Percentiles rank a stretch among this genome's conserved stretches.
Evolutionary conservation across 2,888 invertebrate genomes (phyloP).

Genomic region (Meiosimyza platycephala): DNA sequence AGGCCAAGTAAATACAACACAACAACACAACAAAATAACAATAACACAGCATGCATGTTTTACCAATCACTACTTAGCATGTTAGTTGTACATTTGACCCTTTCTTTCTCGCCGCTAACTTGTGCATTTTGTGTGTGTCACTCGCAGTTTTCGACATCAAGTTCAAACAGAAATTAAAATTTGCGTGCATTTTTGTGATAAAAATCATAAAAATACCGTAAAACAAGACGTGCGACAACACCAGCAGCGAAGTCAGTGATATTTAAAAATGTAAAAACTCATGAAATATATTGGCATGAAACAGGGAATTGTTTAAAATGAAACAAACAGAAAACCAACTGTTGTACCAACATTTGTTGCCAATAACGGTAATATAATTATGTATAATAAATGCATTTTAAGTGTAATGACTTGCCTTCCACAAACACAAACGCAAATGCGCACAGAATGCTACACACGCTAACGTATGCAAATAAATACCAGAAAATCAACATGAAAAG

Average conservation of each 20-base stretch:
- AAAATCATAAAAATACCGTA: constrained; percentile 27
- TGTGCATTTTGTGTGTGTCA: not conserved
- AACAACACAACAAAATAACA: not conserved
- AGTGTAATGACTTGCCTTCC: no score
- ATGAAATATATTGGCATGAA: not conserved
- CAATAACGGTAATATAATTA: no score
- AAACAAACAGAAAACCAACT: not conserved
- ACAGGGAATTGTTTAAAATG: not conserved
- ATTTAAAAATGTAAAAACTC: no score
- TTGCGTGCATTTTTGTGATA: constrained; percentile 29
- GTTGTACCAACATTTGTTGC: no score
- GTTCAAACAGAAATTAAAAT: constrained; percentile 41
- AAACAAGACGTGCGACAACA: not conserved
- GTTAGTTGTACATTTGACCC: constrained; percentile 18
- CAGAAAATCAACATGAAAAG: no score
- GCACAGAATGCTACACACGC: no score
- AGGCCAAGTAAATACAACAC: constrained; percentile 26
- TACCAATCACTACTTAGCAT: not conserved
- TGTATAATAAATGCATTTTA: no score
- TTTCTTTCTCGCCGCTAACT: constrained; percentile 1
- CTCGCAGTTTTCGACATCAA: constrained; percentile 37
- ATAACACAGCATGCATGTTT: constrained; percentile 17
- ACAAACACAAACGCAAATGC: no score
- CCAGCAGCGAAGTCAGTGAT: no score
- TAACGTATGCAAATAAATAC: no score